Evolutionary conservation across 2,888 invertebrate genomes (phyloP), one percentile per base, ranked within the genome.

Genomic region (Plagodis pulveraria): DNA sequence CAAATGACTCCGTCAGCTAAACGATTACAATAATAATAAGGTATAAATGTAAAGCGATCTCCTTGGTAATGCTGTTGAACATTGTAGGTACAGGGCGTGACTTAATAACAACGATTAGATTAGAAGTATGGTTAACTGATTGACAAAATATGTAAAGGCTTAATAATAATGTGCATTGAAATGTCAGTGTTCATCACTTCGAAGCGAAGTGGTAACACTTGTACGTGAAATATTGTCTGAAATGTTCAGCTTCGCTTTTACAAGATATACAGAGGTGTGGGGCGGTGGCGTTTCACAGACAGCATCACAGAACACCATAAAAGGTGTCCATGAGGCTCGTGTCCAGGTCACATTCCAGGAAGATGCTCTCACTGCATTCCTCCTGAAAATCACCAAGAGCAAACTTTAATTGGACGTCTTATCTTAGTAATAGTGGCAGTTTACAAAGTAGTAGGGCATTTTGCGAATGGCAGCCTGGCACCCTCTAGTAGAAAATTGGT

Each of bases 301-400:
- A 36, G 66, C 69, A 73, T 89, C 86, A 92, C 86, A 90, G 87
- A 71, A 85, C 89, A 72, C 90, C 84, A 80, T 91, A 91, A 75
- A 91, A 85, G 54, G 90, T 86, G 67, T 91, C 91, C 90, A 92
- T 89, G 69, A 91, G 75, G 72, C 81, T 89, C 46, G 90, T 74
- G 71, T 91, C 91, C 80, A 91, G 80, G 72, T 91, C 91, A 70
- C 89, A 89, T 80, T 91, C 91, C 74, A 91, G 72, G 75, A 91
- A 91, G 72, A 91, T 87, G 84, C 80, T 89, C 71, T 91, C 91
- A 74, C 80, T 86, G 79, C 87, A 87, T 74, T 90, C 91, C 72
- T 91, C 91, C 91, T 92, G 84, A 56, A 88, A 89, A 62, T 32
- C 35, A 8, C 11, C 46, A 51, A 10, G 38, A 6, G 8, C 36